Evolutionary conservation across 2,888 invertebrate species (phyloP).

Genomic region (Nephrocerus scutellatus): DNA sequence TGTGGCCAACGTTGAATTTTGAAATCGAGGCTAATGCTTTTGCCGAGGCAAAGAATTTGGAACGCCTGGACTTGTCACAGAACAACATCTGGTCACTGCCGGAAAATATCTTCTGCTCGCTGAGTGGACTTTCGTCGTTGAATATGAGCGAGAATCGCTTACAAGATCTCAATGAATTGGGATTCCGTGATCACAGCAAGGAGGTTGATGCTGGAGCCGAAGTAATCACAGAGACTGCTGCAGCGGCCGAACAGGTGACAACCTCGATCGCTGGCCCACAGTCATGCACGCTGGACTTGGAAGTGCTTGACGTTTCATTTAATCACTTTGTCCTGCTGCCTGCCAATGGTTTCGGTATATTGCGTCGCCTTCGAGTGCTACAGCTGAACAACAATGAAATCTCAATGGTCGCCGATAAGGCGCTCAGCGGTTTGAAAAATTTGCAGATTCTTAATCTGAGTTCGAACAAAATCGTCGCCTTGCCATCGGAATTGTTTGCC

Average conservation of each 20-base stretch:
- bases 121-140: constrained; percentile 69
- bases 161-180: constrained; percentile 80
- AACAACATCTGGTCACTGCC: constrained; percentile 88
- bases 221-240: constrained; percentile 3
- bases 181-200: constrained; percentile 62
- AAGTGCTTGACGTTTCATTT: constrained; percentile 73
- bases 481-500: constrained; percentile 78
- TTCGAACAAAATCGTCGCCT: constrained; percentile 80
- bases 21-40: constrained; percentile 76
- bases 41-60: constrained; percentile 67
- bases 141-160: constrained; percentile 83
- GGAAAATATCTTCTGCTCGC: constrained; percentile 74
- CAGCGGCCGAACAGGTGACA: constrained; percentile 22
- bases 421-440: constrained; percentile 71
- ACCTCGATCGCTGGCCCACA: constrained; percentile 6
- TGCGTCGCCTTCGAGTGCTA: constrained; percentile 70
- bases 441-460: constrained; percentile 82
- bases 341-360: constrained; percentile 71
- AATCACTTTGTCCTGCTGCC: constrained; percentile 81
- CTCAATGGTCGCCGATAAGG: constrained; percentile 77
- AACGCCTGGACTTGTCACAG: constrained; percentile 75
- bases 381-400: constrained; percentile 85
- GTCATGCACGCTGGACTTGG: constrained; percentile 73
- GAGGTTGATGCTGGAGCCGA: constrained; percentile 23
- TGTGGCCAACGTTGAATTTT: constrained; percentile 77